Conservation (phyloP, 2,888 invertebrate species). For the Pharmacophagus antenor region DNA sequence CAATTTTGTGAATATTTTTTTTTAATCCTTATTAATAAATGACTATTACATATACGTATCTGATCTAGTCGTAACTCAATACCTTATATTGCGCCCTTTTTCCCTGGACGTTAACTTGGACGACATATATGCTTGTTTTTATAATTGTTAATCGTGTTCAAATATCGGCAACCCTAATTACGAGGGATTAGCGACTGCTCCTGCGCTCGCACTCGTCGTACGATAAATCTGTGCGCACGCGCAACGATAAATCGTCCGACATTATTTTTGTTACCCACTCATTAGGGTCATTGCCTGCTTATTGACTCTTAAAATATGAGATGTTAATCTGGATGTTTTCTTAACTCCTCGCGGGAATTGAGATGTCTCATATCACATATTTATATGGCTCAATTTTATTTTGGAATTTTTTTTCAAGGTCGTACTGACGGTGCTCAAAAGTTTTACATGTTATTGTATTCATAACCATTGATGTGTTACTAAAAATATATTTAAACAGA, state of each 20-base stretch:
- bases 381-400: background rate
- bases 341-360: constrained; percentile 55
- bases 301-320: constrained; percentile 74
- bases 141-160: constrained; percentile 23
- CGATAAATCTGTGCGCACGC: constrained; percentile 76
- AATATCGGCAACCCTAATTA: constrained; percentile 54
- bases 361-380: constrained; percentile 52
- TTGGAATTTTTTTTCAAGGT: background rate
- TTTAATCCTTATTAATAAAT: too few species aligned
- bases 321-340: constrained; percentile 59
- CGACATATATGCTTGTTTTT: constrained; percentile 3
- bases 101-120: too few species aligned
- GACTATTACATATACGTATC: too few species aligned
- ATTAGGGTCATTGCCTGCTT: constrained; percentile 79
- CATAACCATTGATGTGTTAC: too few species aligned
- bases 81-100: too few species aligned
- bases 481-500: too few species aligned
- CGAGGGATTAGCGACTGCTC: constrained; percentile 63
- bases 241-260: constrained; percentile 74
- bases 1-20: too few species aligned
- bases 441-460: too few species aligned
- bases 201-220: constrained; percentile 53
- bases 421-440: background rate
- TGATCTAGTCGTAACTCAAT: too few species aligned
- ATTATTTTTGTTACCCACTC: constrained; percentile 79